These are phyloP conservation scores for Anser brachyrhynchus DNA, from an alignment of 2,113 vertebrate species.

Conservation along the genomic window DNA sequence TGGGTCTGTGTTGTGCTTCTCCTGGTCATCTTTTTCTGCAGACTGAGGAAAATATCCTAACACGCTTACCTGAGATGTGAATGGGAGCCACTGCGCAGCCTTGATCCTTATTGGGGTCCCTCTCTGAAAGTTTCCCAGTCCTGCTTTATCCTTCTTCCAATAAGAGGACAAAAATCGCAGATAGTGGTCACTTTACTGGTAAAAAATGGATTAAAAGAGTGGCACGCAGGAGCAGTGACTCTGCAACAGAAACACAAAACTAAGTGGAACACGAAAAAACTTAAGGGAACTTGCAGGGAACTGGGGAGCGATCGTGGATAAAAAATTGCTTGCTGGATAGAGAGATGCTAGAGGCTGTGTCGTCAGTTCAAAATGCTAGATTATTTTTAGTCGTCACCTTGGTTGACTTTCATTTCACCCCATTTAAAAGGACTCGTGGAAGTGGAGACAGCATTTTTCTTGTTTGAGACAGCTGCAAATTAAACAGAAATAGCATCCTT, in stretches of 20 bases:
- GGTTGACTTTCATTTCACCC: conserved; percentile 27
- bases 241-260: neutral
- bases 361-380: neutral
- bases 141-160: neutral
- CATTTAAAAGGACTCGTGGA: neutral
- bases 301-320: neutral
- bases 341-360: neutral
- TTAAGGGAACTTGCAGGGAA: neutral
- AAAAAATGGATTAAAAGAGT: neutral
- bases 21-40: neutral
- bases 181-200: neutral
- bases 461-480: neutral
- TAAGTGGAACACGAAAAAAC: neutral
- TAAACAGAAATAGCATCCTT: neutral
- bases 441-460: neutral
- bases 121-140: neutral
- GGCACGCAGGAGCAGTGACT: neutral
- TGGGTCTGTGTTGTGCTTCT: neutral
- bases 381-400: neutral
- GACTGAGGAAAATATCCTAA: neutral
- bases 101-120: neutral
- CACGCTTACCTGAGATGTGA: neutral
- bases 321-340: neutral
- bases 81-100: neutral
- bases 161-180: neutral